Base-by-base conservation (phyloP, 2,113 vertebrate species). In the Uropsilus gracilis region DNA sequence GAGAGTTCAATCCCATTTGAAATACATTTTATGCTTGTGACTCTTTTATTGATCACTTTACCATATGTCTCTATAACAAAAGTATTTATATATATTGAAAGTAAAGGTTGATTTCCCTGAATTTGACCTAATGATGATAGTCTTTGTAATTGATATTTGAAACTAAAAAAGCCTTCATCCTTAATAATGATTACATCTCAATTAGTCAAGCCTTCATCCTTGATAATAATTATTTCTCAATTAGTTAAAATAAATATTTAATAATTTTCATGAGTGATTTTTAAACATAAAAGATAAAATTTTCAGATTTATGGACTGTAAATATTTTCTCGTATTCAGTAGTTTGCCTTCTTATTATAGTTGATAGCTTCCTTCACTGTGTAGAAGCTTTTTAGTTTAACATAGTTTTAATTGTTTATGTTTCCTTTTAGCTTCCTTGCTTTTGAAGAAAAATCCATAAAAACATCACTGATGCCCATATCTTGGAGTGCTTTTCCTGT, bases 41-140 rank as follows among this genome's bases (percentile, higher is more conserved):
- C 72, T 87, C 37, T 57, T 46, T 78, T 89, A 72, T 46, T 83
- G 44, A 63, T 95, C 20, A 2, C 16, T 63, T 20, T 83, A 44
- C 26, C 6, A n/a, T 63, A 37, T 84, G 42, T 77, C 34, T 88
- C 24, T 46, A 30, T 30, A 63, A 77, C 18, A 64, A 77, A 77
- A 91, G 71, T 50, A 61, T 83, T 77, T 77, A 20, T 69, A 24
- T 83, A 63, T 84, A 37, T 81, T 88, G 34, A 78, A 85, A 64
- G 57, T 78, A 69, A 57, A 64, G 55, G 10, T 68, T 73, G n/a
- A n/a, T 86, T 73, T 64, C 81, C 53, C 17, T 20, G 68, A 83
- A 32, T 77, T 78, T 88, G n/a, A n/a, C 86, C 71, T 83, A 71
- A 63, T 6, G 7, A 7, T 53, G 20, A 77, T 71, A 24, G 28